Conservation (phyloP, 2,113 vertebrate genomes). For the Ailurus styani region DNA sequence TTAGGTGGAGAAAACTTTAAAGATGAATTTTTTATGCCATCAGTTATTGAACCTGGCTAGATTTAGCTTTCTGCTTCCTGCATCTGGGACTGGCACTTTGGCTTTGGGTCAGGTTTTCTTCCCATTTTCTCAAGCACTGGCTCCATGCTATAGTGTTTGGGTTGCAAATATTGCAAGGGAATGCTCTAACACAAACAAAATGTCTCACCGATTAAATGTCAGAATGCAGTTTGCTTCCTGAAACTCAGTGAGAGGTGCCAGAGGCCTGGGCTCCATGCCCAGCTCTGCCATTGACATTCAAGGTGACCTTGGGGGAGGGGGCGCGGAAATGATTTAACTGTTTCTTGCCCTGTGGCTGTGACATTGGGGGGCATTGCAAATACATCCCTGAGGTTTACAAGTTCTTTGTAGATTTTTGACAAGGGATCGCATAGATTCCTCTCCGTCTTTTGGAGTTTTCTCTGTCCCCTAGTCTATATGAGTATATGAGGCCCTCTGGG, state of each 20-base stretch:
- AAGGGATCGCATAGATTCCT: background rate
- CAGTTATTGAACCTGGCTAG: background rate
- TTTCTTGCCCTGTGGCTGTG: background rate
- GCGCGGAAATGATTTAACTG: background rate
- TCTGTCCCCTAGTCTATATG: background rate
- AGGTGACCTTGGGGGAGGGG: constrained; percentile 28
- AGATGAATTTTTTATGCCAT: background rate
- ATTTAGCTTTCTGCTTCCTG: background rate
- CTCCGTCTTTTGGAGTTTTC: background rate
- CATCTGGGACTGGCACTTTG: background rate
- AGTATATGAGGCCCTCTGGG: background rate
- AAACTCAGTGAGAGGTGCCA: constrained; percentile 51
- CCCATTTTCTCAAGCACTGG: background rate
- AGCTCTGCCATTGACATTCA: constrained; percentile 29
- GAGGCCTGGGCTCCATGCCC: constrained; percentile 29
- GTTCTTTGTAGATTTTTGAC: background rate
- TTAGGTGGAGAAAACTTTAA: background rate
- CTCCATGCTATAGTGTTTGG: background rate
- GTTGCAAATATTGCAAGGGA: constrained; percentile 47
- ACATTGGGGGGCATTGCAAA: background rate
- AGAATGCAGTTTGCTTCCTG: constrained; percentile 46
- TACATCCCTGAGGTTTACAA: background rate
- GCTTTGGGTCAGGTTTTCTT: background rate
- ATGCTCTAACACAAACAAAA: constrained; percentile 61
- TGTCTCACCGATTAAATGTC: constrained; percentile 57